Percentiles rank a stretch among this genome's conserved stretches.
These are phyloP conservation scores for Misgurnus mizolepis DNA, from an alignment of 2,113 vertebrate genomes.

Conservation along the genomic window DNA sequence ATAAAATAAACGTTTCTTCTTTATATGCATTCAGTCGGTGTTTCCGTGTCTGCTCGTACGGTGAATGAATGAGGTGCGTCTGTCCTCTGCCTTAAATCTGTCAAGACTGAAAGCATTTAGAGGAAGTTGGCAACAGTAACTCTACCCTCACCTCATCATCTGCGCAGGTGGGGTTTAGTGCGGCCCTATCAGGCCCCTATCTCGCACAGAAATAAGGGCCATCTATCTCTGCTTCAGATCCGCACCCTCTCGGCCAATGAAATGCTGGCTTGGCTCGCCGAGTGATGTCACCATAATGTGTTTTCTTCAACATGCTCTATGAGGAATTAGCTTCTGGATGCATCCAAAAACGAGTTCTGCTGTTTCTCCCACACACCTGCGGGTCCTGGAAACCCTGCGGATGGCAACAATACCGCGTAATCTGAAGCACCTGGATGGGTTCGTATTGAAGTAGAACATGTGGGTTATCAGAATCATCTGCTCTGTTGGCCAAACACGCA, in stretches of 20 bases:
- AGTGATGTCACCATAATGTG: conserved; percentile 2
- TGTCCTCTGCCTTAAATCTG: conserved; percentile 47
- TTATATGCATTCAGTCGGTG: conserved; percentile 28
- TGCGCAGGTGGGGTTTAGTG: conserved; percentile 20
- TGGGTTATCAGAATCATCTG: conserved; percentile 55
- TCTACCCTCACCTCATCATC: conserved; percentile 37
- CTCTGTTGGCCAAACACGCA: conserved; percentile 45
- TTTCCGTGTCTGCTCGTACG: conserved; percentile 42
- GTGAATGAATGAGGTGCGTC: conserved; percentile 64
- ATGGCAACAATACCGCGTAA: neutral
- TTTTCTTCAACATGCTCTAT: neutral
- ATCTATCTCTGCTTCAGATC: conserved; percentile 1
- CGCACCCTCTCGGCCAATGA: neutral
- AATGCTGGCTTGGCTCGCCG: conserved; percentile 11
- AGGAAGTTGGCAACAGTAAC: conserved; percentile 12
- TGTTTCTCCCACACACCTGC: neutral
- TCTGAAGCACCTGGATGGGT: conserved; percentile 30
- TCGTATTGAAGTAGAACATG: conserved; percentile 44
- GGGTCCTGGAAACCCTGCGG: neutral
- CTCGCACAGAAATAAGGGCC: conserved; percentile 17
- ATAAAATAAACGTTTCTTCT: conserved; percentile 58
- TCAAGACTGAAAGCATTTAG: conserved; percentile 18
- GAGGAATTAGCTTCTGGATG: neutral
- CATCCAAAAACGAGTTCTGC: neutral
- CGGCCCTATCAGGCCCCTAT: neutral